phyloP scores from a whole-genome alignment of 1,140 invertebrate genomes.

The Tribolium castaneum region DNA sequence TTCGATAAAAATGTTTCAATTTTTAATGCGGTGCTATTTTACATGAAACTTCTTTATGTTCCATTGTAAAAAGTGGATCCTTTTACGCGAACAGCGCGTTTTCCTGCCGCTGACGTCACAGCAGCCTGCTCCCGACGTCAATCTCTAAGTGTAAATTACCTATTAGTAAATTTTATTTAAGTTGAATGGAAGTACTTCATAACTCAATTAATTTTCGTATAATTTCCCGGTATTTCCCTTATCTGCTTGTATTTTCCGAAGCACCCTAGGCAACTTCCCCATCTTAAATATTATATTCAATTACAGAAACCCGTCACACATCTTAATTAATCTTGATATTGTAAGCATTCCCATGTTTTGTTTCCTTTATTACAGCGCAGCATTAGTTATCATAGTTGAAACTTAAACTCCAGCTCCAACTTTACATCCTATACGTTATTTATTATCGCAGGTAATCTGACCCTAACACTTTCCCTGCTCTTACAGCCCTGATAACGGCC shows the following conservation, averaged over 20 bases:
- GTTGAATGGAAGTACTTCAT: background rate
- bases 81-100: conserved; percentile 7
- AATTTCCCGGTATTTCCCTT: conserved; percentile 14
- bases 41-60: conserved; percentile 17
- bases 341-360: conserved; percentile 5
- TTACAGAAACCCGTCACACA: conserved; percentile 16
- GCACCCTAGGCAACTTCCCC: background rate
- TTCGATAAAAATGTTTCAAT: conserved; percentile 19
- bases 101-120: background rate
- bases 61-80: background rate
- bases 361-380: background rate
- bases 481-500: background rate
- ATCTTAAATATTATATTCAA: conserved; percentile 10
- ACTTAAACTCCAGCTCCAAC: background rate
- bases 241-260: conserved; percentile 7
- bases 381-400: background rate
- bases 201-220: conserved; percentile 20
- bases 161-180: conserved; percentile 5
- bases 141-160: conserved; percentile 15
- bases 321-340: conserved; percentile 21
- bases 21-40: conserved; percentile 22
- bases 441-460: conserved; percentile 9
- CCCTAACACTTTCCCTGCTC: background rate
- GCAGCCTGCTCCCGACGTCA: background rate
- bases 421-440: conserved; percentile 7